Base-by-base conservation (phyloP, 2,888 invertebrate genomes). In the Agrotis ipsilon region DNA sequence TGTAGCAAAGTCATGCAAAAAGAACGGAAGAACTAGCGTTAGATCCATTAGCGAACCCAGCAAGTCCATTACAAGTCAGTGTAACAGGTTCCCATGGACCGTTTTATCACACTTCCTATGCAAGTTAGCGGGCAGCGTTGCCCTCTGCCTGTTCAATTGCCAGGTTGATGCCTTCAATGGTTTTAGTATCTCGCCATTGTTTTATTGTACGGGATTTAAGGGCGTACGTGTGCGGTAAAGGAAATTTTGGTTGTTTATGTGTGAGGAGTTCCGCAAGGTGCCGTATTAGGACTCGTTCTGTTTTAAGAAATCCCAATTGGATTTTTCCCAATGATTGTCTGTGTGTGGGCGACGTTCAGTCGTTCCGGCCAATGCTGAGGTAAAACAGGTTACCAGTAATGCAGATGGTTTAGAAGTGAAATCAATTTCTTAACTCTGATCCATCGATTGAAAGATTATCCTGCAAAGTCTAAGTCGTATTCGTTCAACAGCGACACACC, bases 71-170 rank as follows among this genome's bases (percentile, higher is more conserved):
- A 78, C 78, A 68, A 43, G 52, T 66, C 80, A 70, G 86, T 90
- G 88, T 89, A 76, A 86, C 59, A 59, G 72, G 60, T 75, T 75
- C 78, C 79, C 83, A 61, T 66, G 66, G 79, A 91, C 89, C 87
- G 87, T 91, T 91, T 91, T 91, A 91, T 91, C 89, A 88, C 90
- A 89, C 91, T 90, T 91, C 90, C 90, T 90, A 86, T 86, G 82
- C 86, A 82, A 84, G 84, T 83, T 84, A 68, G 81, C 72, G 75
- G 74, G 75, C 76, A 75, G 58, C 74, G 77, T 61, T 88, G 83
- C 84, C 80, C 72, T 68, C 76, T 76, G 76, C 75, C 54, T 84
- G 80, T 76, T 79, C 68, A 79, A 80, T 80, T 73, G 79, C 72
- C 45, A 54, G 66, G 54, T 74, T 81, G 80, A 82, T 80, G 77